Evolutionary conservation across 2,888 invertebrate species (phyloP), one percentile per base, ranked within the genome.

Genomic region (Lampropteryx suffumata): DNA sequence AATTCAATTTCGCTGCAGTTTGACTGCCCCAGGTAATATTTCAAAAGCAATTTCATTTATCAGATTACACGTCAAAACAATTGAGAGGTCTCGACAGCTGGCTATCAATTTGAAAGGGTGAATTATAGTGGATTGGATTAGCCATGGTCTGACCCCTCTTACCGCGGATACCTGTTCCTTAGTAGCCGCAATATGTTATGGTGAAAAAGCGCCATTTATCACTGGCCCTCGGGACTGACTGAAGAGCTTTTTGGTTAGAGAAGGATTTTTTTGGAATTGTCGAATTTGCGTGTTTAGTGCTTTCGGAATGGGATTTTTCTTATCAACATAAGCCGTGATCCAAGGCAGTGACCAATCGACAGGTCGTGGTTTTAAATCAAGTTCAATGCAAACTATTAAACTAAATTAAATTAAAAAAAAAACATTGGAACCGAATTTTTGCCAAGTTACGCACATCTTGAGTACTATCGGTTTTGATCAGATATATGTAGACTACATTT

Each of bases 191-290:
- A 57, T 61, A 59, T 48, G 36, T 61, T 54, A 46, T 32, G 17
- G 37, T 41, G 57, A 50, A 58, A 59, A 57, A 52, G 51, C 36
- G 42, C 53, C 47, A 61, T 61, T 57, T 57, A 57, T 57, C 47
- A 48, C 49, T 12, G 36, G 35, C 49, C 36, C 48, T 49, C 30
- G 40, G 32, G 37, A 33, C 36, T 14, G 37, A 33, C 36, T 14
- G 29, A 17, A 55, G 50, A 39, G 45, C 35, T 51, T 42, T 24
- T 30, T 6, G 30, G 17, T 9, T 17, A 33, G 9, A 21, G 3
- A 13, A 13, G 8, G 5, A 39, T 26, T 33, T 33, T 27, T 27
- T 27, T 46, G 11, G 39, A 17, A 2, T 17, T 2, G 17, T 17
- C 2, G 17, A 17, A 3, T 17, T 17, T 17, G n/a, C n/a, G n/a